Conservation (phyloP, 2,113 vertebrate species). For the Pterocles burchelli region DNA sequence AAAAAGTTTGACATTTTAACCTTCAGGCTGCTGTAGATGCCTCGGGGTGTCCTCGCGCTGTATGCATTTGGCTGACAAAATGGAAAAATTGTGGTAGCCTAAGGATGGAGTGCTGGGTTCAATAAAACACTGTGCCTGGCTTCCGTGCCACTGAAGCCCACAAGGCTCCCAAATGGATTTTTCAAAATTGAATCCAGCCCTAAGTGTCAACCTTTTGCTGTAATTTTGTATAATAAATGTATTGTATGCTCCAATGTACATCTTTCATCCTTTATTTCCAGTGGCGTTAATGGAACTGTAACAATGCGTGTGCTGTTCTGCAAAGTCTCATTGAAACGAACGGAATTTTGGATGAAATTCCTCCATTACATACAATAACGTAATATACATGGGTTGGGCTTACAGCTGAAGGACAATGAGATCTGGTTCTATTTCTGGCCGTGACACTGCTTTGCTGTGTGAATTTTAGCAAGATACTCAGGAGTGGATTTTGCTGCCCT, state of each 20-base stretch:
- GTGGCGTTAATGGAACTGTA: conserved; percentile 27
- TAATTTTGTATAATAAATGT: conserved; percentile 17
- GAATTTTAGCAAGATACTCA: background rate
- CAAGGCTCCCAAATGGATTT: conserved; percentile 41
- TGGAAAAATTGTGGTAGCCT: conserved; percentile 47
- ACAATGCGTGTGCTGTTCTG: conserved; percentile 13
- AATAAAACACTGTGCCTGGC: conserved; percentile 44
- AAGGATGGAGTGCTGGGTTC: conserved; percentile 42
- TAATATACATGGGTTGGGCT: background rate
- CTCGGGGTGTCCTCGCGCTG: conserved; percentile 25
- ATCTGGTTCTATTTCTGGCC: conserved; percentile 29
- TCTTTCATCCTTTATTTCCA: conserved; percentile 44
- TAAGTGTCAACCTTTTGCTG: conserved; percentile 26
- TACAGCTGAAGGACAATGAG: background rate
- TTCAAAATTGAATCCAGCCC: conserved; percentile 46
- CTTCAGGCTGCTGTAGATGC: conserved; percentile 51
- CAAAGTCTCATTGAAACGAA: conserved; percentile 3
- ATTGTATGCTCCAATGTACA: conserved; percentile 1
- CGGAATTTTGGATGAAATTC: conserved; percentile 17
- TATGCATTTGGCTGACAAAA: conserved; percentile 36
- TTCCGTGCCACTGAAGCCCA: conserved; percentile 45
- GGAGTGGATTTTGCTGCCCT: background rate
- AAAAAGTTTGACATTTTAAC: conserved; percentile 57
- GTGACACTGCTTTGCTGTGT: background rate
- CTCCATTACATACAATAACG: background rate